Evolutionary conservation across 2,888 invertebrate species (phyloP).

Genomic region (Ypsolopha scabrella): DNA sequence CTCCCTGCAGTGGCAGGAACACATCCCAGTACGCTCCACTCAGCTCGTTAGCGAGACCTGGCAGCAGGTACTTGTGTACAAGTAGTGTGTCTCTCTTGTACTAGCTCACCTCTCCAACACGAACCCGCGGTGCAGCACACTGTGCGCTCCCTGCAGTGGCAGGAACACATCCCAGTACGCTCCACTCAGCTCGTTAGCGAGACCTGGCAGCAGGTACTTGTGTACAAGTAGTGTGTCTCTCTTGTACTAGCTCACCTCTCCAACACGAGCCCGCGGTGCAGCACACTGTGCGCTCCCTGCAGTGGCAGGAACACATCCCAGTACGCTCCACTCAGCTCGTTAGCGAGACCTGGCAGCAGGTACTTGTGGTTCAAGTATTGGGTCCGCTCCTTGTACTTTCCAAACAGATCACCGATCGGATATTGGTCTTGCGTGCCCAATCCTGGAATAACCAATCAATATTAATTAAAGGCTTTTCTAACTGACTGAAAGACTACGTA

Average conservation of each 20-base stretch:
- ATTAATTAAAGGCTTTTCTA: no score
- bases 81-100: no score
- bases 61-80: neutral
- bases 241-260: slow-evolving; percentile 66
- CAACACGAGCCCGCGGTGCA: slow-evolving; percentile 84
- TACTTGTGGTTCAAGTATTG: slow-evolving; percentile 76
- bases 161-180: slow-evolving; percentile 87
- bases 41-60: neutral
- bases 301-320: slow-evolving; percentile 90
- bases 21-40: slow-evolving; percentile 83
- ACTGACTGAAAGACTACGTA: no score
- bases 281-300: slow-evolving; percentile 81
- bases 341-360: slow-evolving; percentile 75
- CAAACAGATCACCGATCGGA: slow-evolving; percentile 89
- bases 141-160: slow-evolving; percentile 83
- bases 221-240: slow-evolving; percentile 59
- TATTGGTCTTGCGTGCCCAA: slow-evolving; percentile 91
- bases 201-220: neutral
- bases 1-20: slow-evolving; percentile 86
- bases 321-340: slow-evolving; percentile 79
- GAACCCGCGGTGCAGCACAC: slow-evolving; percentile 84
- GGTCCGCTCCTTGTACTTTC: slow-evolving; percentile 83
- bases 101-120: slow-evolving; percentile 74
- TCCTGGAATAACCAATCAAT: slow-evolving; percentile 40
- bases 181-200: slow-evolving; percentile 41